Evolutionary conservation across 2,797 vertebrate species (phyloP).

Genomic region (Diceros bicornis): DNA sequence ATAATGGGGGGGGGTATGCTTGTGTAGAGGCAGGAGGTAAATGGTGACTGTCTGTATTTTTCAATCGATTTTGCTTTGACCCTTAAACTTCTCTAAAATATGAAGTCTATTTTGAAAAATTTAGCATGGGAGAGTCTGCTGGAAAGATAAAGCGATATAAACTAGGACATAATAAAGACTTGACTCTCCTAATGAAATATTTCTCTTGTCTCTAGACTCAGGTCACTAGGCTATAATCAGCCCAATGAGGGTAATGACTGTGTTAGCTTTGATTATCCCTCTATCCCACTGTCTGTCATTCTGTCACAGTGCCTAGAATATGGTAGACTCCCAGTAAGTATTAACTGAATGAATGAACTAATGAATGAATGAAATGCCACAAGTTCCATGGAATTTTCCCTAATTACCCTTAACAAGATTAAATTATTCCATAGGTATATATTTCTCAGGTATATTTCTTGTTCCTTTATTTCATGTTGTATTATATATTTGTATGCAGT

Average conservation of each 20-base stretch:
- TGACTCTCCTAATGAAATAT: neutral
- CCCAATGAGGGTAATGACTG: neutral
- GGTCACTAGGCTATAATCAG: neutral
- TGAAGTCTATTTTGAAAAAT: neutral
- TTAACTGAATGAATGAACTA: neutral
- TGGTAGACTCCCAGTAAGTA: neutral
- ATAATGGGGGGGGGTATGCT: no score
- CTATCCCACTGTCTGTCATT: neutral
- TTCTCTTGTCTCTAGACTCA: neutral
- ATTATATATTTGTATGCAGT: neutral
- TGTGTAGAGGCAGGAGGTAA: accelerated
- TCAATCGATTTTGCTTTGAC: neutral
- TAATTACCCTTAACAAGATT: neutral
- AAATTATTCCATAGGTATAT: neutral
- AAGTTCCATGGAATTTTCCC: neutral
- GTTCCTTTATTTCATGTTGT: neutral
- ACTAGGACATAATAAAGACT: neutral
- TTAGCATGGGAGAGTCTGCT: neutral
- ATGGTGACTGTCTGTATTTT: neutral
- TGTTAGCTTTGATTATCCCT: neutral
- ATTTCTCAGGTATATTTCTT: neutral
- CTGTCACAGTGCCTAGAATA: neutral
- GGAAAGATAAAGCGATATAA: neutral
- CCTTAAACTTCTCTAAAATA: neutral
- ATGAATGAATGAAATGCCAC: neutral